Percentiles rank a stretch among this genome's conserved stretches.
phyloP scores from a whole-genome alignment of 2,888 invertebrate genomes.

The Heliconius ismenius region DNA sequence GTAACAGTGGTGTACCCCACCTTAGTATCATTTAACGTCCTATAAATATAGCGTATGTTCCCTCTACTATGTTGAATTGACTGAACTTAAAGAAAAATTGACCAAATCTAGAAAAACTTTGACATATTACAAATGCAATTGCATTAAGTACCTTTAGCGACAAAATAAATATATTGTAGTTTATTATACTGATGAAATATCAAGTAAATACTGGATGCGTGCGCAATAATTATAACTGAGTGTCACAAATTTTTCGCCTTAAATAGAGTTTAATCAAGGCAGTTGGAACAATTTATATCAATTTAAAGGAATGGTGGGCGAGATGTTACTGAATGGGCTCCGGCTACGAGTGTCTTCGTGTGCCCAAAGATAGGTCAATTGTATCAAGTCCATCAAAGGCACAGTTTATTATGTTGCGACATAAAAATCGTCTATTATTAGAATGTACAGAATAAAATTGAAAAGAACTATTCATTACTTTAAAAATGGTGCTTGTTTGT shows the following conservation, averaged over 20 bases:
- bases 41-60: background rate
- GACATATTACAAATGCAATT: background rate
- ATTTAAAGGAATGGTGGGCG: slow-evolving; percentile 64
- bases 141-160: background rate
- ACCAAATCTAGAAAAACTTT: too few relatives aligned
- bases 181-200: background rate
- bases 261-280: slow-evolving; percentile 68
- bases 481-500: background rate
- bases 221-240: background rate
- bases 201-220: background rate
- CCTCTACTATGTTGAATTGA: background rate
- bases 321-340: slow-evolving; percentile 53
- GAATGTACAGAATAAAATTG: background rate
- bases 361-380: slow-evolving; percentile 58
- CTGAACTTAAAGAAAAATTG: too few relatives aligned
- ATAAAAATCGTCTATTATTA: slow-evolving; percentile 25
- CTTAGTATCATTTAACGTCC: background rate
- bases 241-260: slow-evolving; percentile 38
- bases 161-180: background rate
- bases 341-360: slow-evolving; percentile 55
- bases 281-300: slow-evolving; percentile 68
- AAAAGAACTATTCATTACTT: background rate
- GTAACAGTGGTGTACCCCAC: too few relatives aligned
- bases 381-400: slow-evolving; percentile 48
- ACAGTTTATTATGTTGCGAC: slow-evolving; percentile 21